phyloP scores from a whole-genome alignment of 2,113 vertebrate genomes.

The Arenaria interpres region DNA sequence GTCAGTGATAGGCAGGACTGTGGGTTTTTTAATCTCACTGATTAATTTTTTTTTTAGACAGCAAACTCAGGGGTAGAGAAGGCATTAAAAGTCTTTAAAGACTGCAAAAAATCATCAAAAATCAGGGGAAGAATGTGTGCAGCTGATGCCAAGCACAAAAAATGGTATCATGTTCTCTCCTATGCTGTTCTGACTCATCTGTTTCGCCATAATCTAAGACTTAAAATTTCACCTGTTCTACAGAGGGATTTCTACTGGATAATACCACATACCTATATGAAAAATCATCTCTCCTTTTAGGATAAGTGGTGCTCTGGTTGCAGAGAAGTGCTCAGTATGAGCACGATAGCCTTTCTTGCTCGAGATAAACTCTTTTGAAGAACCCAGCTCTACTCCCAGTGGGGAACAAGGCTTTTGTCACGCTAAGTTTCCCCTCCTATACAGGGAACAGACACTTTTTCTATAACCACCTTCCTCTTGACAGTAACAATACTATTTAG shows the following conservation, averaged over 20 bases:
- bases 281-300: neutral
- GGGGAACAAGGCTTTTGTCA: neutral
- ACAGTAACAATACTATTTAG: neutral
- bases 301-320: neutral
- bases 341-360: neutral
- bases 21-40: neutral
- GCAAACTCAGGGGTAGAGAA: neutral
- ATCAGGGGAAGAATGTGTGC: neutral
- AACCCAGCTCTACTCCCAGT: neutral
- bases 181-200: neutral
- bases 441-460: conserved; percentile 8
- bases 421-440: neutral
- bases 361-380: neutral
- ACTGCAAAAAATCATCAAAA: neutral
- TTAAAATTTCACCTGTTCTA: neutral
- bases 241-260: neutral
- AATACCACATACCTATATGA: neutral
- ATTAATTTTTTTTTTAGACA: neutral
- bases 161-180: neutral
- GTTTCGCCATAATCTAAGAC: neutral
- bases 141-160: neutral
- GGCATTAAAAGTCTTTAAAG: neutral
- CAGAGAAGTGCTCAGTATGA: neutral
- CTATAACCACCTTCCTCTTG: neutral
- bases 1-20: neutral